Percentiles rank a stretch among this genome's conserved stretches.
phyloP scores from a whole-genome alignment of 1,140 invertebrate genomes.

The Oryctes rhinoceros region DNA sequence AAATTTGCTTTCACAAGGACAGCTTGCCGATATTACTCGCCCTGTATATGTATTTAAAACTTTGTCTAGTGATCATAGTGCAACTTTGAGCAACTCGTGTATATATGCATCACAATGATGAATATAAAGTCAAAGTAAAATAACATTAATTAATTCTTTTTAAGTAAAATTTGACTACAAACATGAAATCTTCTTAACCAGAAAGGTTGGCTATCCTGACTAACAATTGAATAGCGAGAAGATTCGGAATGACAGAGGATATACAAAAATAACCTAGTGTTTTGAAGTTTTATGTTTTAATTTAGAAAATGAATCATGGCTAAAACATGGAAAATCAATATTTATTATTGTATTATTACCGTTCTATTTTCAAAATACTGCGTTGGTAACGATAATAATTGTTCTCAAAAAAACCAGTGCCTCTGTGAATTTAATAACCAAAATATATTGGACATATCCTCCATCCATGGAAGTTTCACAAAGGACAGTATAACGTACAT shows the following conservation, averaged over 20 bases:
- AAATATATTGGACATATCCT: conserved; percentile 10
- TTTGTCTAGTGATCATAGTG: no score
- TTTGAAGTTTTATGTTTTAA: conserved; percentile 15
- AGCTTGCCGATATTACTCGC: no score
- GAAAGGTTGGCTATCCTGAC: not conserved
- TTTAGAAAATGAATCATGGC: conserved; percentile 33
- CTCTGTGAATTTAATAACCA: conserved; percentile 17
- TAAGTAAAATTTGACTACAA: no score
- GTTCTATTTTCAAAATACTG: conserved; percentile 21
- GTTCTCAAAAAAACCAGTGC: not conserved
- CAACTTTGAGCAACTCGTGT: no score
- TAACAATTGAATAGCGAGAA: not conserved
- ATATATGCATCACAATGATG: no score
- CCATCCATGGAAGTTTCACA: not conserved
- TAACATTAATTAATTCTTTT: no score
- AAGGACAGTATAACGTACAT: not conserved
- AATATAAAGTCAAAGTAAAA: no score
- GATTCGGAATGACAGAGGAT: conserved; percentile 13
- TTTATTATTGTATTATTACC: conserved; percentile 12
- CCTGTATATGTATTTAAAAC: no score
- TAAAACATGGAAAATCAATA: conserved; percentile 16
- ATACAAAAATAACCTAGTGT: conserved; percentile 10
- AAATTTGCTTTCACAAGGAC: no score
- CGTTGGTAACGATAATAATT: not conserved
- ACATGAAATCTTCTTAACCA: no score